These are phyloP conservation scores for Furnarius figulus DNA, from an alignment of 2,113 vertebrate genomes.

Conservation along the genomic window DNA sequence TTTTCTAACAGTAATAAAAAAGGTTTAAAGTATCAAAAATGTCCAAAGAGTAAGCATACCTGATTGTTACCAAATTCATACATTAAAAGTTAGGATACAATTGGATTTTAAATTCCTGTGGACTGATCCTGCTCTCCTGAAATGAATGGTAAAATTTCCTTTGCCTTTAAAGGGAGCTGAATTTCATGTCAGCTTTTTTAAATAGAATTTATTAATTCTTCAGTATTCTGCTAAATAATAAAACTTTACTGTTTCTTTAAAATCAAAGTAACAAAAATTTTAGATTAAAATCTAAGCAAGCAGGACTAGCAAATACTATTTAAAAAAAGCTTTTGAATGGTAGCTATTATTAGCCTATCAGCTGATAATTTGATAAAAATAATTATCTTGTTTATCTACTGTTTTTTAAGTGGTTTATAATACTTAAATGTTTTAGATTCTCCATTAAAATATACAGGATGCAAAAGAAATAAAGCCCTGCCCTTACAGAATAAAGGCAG, in stretches of 20 bases:
- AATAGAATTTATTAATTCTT: not conserved
- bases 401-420: not conserved
- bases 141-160: not conserved
- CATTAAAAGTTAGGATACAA: not conserved
- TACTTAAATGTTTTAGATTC: not conserved
- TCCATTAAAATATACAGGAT: not conserved
- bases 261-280: not conserved
- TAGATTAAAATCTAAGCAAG: not conserved
- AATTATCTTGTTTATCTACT: not conserved
- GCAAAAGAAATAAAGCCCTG: conserved; percentile 1
- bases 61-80: not conserved
- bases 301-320: not conserved
- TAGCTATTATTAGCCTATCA: not conserved
- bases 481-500: not conserved
- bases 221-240: not conserved
- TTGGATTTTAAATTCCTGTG: not conserved
- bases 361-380: conserved; percentile 15
- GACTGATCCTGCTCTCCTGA: not conserved
- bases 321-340: not conserved
- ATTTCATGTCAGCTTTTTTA: not conserved
- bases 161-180: not conserved
- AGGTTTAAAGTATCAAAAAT: not conserved
- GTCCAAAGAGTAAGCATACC: not conserved
- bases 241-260: conserved; percentile 8
- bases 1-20: not conserved